A percentile compares a stretch with the other conserved stretches of the same genome.
phyloP scores from a whole-genome alignment of 23 tunicate genomes.

The Aplidium turbinatum region DNA sequence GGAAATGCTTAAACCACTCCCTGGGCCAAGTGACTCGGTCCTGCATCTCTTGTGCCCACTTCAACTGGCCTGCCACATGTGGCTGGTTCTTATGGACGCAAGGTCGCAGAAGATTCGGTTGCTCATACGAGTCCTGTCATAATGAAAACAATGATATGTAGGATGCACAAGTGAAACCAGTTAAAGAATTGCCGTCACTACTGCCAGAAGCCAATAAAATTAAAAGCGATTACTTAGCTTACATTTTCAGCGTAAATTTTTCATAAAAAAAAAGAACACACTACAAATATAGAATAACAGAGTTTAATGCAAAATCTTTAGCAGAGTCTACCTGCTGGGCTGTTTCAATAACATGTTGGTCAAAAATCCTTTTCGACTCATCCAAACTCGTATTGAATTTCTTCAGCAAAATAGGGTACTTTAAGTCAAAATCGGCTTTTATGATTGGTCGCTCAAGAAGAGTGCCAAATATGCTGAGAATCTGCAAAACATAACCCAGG shows the following conservation, averaged over 20 bases:
- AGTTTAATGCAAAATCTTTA: too few relatives aligned
- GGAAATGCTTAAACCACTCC: constrained; percentile 63
- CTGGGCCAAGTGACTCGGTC: constrained; percentile 86
- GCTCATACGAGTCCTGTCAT: constrained; percentile 21
- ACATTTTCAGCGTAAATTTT: too few relatives aligned
- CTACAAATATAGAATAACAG: too few relatives aligned
- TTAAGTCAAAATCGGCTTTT: constrained; percentile 80
- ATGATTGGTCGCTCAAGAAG: constrained; percentile 91
- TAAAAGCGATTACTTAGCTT: too few relatives aligned
- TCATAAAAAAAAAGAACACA: too few relatives aligned
- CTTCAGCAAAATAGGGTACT: constrained; percentile 66
- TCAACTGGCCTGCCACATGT: constrained; percentile 85
- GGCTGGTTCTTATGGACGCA: constrained; percentile 91
- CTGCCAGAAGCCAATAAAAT: too few relatives aligned
- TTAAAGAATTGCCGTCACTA: too few relatives aligned
- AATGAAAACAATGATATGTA: not conserved
- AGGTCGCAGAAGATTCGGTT: constrained; percentile 53
- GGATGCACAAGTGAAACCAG: not conserved
- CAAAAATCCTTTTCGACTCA: constrained; percentile 65
- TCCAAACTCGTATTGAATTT: constrained; percentile 64
- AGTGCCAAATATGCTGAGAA: constrained; percentile 86
- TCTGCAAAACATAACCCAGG: constrained; percentile 2
- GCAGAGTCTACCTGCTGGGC: too few relatives aligned
- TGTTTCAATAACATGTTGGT: constrained; percentile 62
- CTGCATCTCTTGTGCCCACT: constrained; percentile 79